Evolutionary conservation across 2,113 vertebrate genomes (phyloP), one percentile per base, ranked within the genome.

Genomic region (Xenopus borealis): DNA sequence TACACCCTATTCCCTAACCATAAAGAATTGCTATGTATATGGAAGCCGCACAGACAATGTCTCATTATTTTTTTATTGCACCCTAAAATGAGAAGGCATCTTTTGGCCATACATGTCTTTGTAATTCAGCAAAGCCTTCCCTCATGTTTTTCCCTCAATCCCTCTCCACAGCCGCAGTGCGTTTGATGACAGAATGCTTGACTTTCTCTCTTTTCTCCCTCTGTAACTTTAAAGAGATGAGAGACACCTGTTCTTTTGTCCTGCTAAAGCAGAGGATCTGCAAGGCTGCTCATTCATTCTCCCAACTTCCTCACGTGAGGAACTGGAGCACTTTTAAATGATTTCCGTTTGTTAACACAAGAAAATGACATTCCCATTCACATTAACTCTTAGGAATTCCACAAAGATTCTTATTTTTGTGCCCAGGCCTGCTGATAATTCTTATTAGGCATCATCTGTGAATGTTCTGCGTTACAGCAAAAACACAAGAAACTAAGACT

Each of bases 211-310:
- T 20, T 75, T 75, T 75, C 18, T 75, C 50, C 63, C 65, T 23
- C 65, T 16, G 59, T 6, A 16, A 68, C 65, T 61, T 75, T 52
- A 74, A 74, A 74, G 53, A 16, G 65, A 68, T 50, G 20, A 45
- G n/a, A 62, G 68, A 59, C 72, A 75, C 72, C 72, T 75, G 72
- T 50, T 33, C 63, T 12, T 75, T 68, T 68, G 65, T 75, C 52
- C 11, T 7, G 33, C 18, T 13, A 40, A 18, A 65, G 62, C 12
- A 17, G 33, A n/a, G 44, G 72, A 74, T 66, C 72, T 66, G 17
- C 10, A 47, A 59, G 45, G 66, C 57, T 47, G 53, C 33, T 50
- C 23, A 62, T 68, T 68, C 55, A 44, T 40, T 55, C 23, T 30
- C 17, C 5, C 2, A n/a, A 33, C 13, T 20, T 75, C 19, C 72